Percentiles rank a stretch among this genome's conserved stretches.
These are phyloP conservation scores for Datnioides undecimradiatus DNA, from an alignment of 2,113 vertebrate genomes.

Conservation along the genomic window DNA sequence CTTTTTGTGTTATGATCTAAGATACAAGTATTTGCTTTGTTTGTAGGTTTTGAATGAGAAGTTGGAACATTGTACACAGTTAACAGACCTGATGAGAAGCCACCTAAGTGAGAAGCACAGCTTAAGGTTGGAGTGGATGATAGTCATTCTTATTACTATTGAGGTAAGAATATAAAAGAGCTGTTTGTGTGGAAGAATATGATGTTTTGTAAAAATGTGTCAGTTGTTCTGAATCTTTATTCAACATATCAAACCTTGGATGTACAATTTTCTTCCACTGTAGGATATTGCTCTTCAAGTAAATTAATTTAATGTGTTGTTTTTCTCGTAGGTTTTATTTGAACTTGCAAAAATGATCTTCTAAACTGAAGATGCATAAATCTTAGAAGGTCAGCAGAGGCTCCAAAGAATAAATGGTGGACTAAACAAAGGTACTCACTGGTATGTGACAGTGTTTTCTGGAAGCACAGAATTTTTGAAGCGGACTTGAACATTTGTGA, in stretches of 20 bases:
- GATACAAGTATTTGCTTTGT: neutral
- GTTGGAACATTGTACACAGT: constrained; percentile 94
- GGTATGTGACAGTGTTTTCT: neutral
- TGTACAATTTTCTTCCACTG: neutral
- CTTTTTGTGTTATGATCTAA: neutral
- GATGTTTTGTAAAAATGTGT: neutral
- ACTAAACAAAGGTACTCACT: constrained; percentile 42
- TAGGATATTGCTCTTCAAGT: neutral
- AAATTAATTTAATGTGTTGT: too few relatives aligned
- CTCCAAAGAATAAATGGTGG: constrained; percentile 19
- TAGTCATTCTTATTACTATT: constrained; percentile 96
- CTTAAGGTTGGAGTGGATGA: constrained; percentile 98
- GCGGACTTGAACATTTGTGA: constrained; percentile 5
- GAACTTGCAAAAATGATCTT: constrained; percentile 91
- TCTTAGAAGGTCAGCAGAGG: neutral
- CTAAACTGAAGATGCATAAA: constrained; percentile 68
- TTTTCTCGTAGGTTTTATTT: constrained; percentile 89
- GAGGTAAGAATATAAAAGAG: constrained; percentile 91
- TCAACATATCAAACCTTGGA: neutral
- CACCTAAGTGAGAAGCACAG: constrained; percentile 94
- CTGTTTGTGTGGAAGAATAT: neutral
- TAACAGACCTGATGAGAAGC: constrained; percentile 97
- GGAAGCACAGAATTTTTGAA: neutral
- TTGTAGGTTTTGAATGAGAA: constrained; percentile 97
- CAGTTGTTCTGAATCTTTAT: neutral